These are phyloP conservation scores for Sylvicapra grimmia DNA, from an alignment of 2,113 vertebrate genomes.

Conservation along the genomic window DNA sequence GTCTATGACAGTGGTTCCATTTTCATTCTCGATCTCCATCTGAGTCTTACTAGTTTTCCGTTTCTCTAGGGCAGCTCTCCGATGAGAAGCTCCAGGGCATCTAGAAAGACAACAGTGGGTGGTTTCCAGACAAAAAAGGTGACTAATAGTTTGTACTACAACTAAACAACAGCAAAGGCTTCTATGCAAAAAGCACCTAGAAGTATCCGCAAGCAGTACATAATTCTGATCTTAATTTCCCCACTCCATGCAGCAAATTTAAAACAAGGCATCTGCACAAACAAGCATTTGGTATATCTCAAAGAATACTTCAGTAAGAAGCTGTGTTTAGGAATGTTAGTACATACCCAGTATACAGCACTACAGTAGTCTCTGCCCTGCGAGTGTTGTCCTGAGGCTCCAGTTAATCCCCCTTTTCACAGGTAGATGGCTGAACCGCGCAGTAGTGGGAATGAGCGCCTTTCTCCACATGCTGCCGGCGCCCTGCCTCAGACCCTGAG, in stretches of 20 bases:
- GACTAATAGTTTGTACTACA: background rate
- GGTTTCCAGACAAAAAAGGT: slow-evolving; percentile 2
- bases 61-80: slow-evolving; percentile 84
- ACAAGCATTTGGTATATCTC: background rate
- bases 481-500: background rate
- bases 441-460: background rate
- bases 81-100: slow-evolving; percentile 91
- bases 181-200: background rate
- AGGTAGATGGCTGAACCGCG: background rate
- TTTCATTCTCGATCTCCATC: slow-evolving; percentile 77
- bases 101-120: slow-evolving; percentile 72
- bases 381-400: background rate
- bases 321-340: background rate
- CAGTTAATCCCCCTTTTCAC: background rate
- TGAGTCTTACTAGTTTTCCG: slow-evolving; percentile 77
- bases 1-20: slow-evolving; percentile 72
- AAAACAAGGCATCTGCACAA: background rate
- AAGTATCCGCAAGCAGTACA: background rate
- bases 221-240: background rate
- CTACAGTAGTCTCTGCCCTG: background rate
- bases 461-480: background rate
- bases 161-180: background rate
- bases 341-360: background rate
- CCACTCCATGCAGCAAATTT: background rate
- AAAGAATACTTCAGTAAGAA: background rate